These are phyloP conservation scores for Pristionchus pacificus DNA, from an alignment of 1,140 invertebrate genomes.

Conservation along the genomic window DNA sequence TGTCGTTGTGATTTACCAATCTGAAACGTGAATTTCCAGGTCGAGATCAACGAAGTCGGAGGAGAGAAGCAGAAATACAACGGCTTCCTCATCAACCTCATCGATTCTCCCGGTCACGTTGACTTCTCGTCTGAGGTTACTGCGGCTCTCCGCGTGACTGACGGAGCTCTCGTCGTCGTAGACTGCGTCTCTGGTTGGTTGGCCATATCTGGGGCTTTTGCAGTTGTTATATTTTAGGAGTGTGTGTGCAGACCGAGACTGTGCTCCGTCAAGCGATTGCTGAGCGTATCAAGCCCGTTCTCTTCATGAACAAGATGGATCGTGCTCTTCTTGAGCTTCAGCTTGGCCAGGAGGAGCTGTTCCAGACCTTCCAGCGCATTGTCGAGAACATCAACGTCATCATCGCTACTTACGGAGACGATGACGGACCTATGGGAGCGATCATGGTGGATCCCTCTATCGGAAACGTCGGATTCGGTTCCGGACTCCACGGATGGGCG, in stretches of 20 bases:
- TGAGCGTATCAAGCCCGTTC: conserved; percentile 95
- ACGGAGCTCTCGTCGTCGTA: conserved; percentile 97
- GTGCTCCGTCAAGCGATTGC: conserved; percentile 96
- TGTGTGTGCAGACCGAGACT: conserved; percentile 98
- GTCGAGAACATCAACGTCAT: conserved; percentile 99
- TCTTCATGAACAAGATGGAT: conserved; percentile 99
- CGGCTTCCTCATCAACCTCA: conserved; percentile 97
- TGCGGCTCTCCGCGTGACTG: conserved; percentile 94
- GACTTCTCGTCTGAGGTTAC: conserved; percentile 99
- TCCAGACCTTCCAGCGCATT: conserved; percentile 97
- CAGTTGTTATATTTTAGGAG: conserved; percentile 67
- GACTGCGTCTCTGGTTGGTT: conserved; percentile 89
- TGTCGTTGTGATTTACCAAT: not conserved
- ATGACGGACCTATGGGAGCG: conserved; percentile 96
- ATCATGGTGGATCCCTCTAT: conserved; percentile 92
- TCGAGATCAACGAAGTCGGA: conserved; percentile 63
- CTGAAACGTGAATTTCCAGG: not conserved
- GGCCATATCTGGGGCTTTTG: not conserved
- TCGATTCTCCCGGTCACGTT: conserved; percentile 97
- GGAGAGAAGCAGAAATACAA: conserved; percentile 77
- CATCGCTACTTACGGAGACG: conserved; percentile 97
- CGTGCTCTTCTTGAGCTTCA: conserved; percentile 87
- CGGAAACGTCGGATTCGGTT: conserved; percentile 98
- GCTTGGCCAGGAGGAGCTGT: conserved; percentile 89
- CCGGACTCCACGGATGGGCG: conserved; percentile 97